Evolutionary conservation across 2,888 invertebrate genomes (phyloP).

Genomic region (Hypercompe scribonia): DNA sequence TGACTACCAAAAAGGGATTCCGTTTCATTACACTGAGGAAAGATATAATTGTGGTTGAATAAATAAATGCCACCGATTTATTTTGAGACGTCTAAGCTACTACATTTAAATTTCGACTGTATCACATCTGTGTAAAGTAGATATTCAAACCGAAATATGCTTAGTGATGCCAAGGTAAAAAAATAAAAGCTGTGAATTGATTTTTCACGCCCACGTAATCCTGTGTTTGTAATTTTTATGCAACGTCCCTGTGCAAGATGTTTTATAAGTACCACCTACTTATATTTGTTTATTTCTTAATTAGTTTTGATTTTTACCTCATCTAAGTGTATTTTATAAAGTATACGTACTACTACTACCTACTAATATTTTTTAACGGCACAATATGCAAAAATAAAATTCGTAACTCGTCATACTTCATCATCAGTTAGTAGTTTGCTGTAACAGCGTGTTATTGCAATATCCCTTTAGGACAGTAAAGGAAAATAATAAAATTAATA

Average conservation of each 20-base stretch:
- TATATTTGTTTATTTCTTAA: background rate
- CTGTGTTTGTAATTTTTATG: background rate
- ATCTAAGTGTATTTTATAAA: too few relatives aligned
- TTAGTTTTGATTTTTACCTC: background rate
- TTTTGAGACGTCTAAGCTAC: slow-evolving; percentile 22
- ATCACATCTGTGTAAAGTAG: background rate
- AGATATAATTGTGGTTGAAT: slow-evolving; percentile 46
- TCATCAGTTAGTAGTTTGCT: background rate
- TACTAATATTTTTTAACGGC: too few relatives aligned
- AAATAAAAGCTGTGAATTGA: slow-evolving; percentile 27
- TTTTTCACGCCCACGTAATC: slow-evolving; percentile 12
- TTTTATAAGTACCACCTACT: background rate
- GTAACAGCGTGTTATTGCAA: background rate
- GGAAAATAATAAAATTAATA: slow-evolving; percentile 8
- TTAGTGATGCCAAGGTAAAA: slow-evolving; percentile 17
- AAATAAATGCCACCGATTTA: slow-evolving; percentile 45
- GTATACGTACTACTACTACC: too few relatives aligned
- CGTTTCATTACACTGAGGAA: slow-evolving; percentile 45
- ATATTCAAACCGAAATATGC: slow-evolving; percentile 18
- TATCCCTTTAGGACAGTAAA: background rate
- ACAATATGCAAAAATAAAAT: background rate
- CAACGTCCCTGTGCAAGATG: background rate
- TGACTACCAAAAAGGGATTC: slow-evolving; percentile 44
- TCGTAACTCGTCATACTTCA: background rate
- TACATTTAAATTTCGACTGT: slow-evolving; percentile 17